Conservation (phyloP, 2,888 invertebrate genomes). For the Mellilla xanthometata region DNA sequence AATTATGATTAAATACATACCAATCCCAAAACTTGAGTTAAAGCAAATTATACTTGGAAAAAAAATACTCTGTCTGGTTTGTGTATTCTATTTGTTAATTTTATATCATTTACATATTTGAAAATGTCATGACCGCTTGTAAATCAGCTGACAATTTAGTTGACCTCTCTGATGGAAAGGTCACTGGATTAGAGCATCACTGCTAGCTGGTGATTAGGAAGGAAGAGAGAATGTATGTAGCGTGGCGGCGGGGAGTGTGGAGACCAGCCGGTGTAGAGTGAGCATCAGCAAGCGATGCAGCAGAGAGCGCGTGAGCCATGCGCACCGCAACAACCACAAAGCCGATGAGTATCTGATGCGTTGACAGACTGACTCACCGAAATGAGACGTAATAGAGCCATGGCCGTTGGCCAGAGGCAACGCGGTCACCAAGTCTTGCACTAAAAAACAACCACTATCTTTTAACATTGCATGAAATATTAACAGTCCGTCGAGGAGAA, state of each 20-base stretch:
- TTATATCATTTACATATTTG: slow-evolving; percentile 3
- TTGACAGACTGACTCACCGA: slow-evolving; percentile 79
- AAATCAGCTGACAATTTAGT: slow-evolving; percentile 23
- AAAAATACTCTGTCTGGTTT: too few relatives aligned
- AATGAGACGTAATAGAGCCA: slow-evolving; percentile 80
- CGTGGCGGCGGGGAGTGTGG: too few relatives aligned
- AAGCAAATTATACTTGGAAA: neutral
- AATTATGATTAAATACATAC: slow-evolving; percentile 10
- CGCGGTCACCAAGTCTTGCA: slow-evolving; percentile 83
- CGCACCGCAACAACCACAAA: slow-evolving; percentile 78
- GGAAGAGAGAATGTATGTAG: slow-evolving; percentile 11
- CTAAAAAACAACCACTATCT: slow-evolving; percentile 80
- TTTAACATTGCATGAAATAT: slow-evolving; percentile 75
- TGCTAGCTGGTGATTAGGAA: neutral
- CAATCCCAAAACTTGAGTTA: neutral
- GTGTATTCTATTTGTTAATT: slow-evolving; percentile 5
- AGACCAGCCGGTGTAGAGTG: slow-evolving; percentile 1
- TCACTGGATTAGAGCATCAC: too few relatives aligned
- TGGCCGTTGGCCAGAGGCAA: slow-evolving; percentile 82
- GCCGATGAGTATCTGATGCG: slow-evolving; percentile 71
- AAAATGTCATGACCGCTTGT: slow-evolving; percentile 18
- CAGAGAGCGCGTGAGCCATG: slow-evolving; percentile 66
- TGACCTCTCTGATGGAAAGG: slow-evolving; percentile 8
- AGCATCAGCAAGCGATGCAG: slow-evolving; percentile 51
- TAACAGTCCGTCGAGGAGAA: slow-evolving; percentile 36